Percentiles rank a stretch among this genome's conserved stretches.
phyloP scores from a whole-genome alignment of 2,797 vertebrate species.

The Muscicapa comitata region DNA sequence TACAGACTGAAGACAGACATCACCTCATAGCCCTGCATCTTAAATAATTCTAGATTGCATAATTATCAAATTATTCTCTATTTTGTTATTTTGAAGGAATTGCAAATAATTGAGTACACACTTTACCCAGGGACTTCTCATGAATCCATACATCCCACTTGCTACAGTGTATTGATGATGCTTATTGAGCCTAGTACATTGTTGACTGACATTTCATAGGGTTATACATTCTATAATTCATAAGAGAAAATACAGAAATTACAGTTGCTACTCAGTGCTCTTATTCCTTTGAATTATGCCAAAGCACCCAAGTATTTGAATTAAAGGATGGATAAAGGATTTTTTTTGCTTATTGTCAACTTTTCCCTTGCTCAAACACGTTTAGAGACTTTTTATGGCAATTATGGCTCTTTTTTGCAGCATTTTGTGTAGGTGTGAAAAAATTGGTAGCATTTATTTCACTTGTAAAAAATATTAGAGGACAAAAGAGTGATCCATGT shows the following conservation, averaged over 20 bases:
- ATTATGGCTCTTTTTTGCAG: not conserved
- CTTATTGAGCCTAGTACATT: not conserved
- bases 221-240: not conserved
- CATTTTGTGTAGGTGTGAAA: not conserved
- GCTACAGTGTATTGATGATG: not conserved
- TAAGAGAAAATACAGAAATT: not conserved
- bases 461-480: not conserved
- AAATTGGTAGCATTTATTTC: not conserved
- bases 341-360: not conserved
- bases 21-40: not conserved
- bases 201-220: not conserved
- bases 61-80: not conserved
- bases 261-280: not conserved
- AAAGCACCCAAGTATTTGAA: not conserved
- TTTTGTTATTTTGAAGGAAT: not conserved
- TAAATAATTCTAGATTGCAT: not conserved
- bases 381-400: not conserved
- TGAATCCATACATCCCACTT: not conserved
- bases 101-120: not conserved
- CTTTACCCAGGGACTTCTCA: not conserved
- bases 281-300: not conserved
- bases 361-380: not conserved
- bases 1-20: not conserved
- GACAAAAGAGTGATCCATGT: rapidly evolving
- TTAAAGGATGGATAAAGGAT: not conserved